phyloP scores from a whole-genome alignment of 2,113 vertebrate genomes.

The Melanotaenia duboulayi region DNA sequence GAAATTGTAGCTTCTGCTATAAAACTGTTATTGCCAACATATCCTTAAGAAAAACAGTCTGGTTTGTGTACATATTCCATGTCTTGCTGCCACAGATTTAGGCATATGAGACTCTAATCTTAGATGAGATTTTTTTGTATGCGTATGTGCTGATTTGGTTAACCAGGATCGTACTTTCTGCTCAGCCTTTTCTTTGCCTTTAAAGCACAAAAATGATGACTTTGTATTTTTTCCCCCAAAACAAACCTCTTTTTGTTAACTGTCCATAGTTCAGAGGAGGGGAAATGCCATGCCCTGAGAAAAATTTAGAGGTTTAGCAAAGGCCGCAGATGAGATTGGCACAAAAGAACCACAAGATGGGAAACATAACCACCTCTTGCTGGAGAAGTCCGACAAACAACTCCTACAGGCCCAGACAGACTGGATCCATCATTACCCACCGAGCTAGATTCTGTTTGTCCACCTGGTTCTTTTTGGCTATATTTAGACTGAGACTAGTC shows the following conservation, averaged over 20 bases:
- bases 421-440: constrained; percentile 46
- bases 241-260: constrained; percentile 45
- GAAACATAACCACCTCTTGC: constrained; percentile 61
- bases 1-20: constrained; percentile 8
- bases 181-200: constrained; percentile 54
- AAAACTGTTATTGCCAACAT: constrained; percentile 19
- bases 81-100: constrained; percentile 19
- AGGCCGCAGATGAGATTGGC: constrained; percentile 47
- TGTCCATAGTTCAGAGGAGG: constrained; percentile 31
- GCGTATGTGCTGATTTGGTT: constrained; percentile 56
- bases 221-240: constrained; percentile 40
- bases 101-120: constrained; percentile 6
- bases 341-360: constrained; percentile 59
- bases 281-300: constrained; percentile 34
- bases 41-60: constrained; percentile 31
- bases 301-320: constrained; percentile 44
- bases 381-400: constrained; percentile 58
- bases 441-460: constrained; percentile 64
- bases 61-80: constrained; percentile 23
- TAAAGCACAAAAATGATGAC: constrained; percentile 58
- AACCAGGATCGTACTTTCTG: constrained; percentile 44
- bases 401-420: constrained; percentile 61
- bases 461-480: constrained; percentile 72
- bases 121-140: constrained; percentile 1
- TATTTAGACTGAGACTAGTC: constrained; percentile 26